phyloP scores from a whole-genome alignment of 2,888 invertebrate species.

The Keiferia lycopersicella region DNA sequence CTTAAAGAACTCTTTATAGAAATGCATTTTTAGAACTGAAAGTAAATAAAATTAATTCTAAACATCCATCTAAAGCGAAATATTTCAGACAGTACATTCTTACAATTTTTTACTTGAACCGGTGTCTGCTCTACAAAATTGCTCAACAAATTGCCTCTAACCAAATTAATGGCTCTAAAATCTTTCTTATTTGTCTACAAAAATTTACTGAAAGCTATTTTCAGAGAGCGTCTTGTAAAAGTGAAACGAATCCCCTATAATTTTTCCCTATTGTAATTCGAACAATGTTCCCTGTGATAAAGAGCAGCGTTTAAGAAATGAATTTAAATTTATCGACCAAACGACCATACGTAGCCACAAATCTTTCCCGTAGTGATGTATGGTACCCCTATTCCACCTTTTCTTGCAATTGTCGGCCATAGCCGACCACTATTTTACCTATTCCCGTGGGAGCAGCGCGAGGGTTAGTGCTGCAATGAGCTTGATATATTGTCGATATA shows the following conservation, averaged over 20 bases:
- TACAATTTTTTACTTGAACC: no score
- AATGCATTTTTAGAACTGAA: no score
- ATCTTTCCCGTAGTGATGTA: slow-evolving; percentile 47
- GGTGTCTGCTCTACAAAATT: not conserved
- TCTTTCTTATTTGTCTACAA: slow-evolving; percentile 8
- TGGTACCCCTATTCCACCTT: slow-evolving; percentile 38
- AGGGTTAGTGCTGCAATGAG: slow-evolving; percentile 20
- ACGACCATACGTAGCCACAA: slow-evolving; percentile 43
- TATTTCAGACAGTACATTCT: no score
- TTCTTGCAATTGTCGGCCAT: slow-evolving; percentile 28
- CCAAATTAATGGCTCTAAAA: slow-evolving; percentile 9
- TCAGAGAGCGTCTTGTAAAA: slow-evolving; percentile 2
- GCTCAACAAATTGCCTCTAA: slow-evolving; percentile 3
- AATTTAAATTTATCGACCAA: slow-evolving; percentile 49
- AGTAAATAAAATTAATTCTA: no score
- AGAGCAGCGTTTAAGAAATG: slow-evolving; percentile 43
- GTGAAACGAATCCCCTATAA: slow-evolving; percentile 8
- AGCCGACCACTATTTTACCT: slow-evolving; percentile 37
- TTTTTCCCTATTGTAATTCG: slow-evolving; percentile 16
- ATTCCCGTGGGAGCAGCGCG: slow-evolving; percentile 35
- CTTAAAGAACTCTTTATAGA: no score
- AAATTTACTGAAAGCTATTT: slow-evolving; percentile 6
- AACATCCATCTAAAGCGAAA: no score
- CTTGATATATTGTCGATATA: slow-evolving; percentile 16
- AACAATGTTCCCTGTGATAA: slow-evolving; percentile 35